A percentile compares a stretch with the other conserved stretches of the same genome.
Evolutionary conservation across 2,888 invertebrate species (phyloP).

Genomic region (Mayetiola destructor): DNA sequence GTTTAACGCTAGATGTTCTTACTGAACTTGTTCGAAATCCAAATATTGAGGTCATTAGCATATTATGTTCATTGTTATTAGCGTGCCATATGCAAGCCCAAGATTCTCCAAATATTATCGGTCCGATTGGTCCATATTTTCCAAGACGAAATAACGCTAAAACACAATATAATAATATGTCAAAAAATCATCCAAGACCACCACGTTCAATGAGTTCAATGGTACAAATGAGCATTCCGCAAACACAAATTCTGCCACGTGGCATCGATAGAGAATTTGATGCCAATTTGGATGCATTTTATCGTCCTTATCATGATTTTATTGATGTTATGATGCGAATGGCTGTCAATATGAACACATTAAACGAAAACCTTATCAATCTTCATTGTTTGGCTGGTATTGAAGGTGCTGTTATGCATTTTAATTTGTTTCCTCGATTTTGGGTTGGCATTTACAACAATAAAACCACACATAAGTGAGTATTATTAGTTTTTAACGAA

Average conservation of each 20-base stretch:
- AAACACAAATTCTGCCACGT: slow-evolving; percentile 47
- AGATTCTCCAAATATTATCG: slow-evolving; percentile 49
- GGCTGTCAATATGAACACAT: slow-evolving; percentile 74
- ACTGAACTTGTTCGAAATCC: slow-evolving; percentile 33
- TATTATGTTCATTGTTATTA: slow-evolving; percentile 69
- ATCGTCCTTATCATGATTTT: slow-evolving; percentile 77
- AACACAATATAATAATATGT: slow-evolving; percentile 39
- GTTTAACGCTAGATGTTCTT: slow-evolving; percentile 54
- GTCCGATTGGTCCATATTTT: slow-evolving; percentile 61
- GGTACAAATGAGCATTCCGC: slow-evolving; percentile 73
- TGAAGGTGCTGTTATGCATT: slow-evolving; percentile 77
- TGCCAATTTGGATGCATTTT: slow-evolving; percentile 58
- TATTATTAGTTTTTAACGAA: slow-evolving; percentile 5
- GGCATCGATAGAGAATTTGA: slow-evolving; percentile 67
- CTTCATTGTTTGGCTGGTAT: slow-evolving; percentile 80
- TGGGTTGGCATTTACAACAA: slow-evolving; percentile 76
- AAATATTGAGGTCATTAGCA: slow-evolving; percentile 43
- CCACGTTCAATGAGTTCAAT: slow-evolving; percentile 55
- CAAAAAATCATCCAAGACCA: slow-evolving; percentile 53
- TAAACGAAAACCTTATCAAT: slow-evolving; percentile 72
- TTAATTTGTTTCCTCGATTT: slow-evolving; percentile 77
- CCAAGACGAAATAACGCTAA: slow-evolving; percentile 48
- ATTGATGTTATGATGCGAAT: slow-evolving; percentile 73
- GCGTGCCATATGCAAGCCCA: slow-evolving; percentile 72
- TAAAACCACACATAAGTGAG: slow-evolving; percentile 33